Percentiles rank a stretch among this genome's conserved stretches.
phyloP scores from a whole-genome alignment of 2,113 vertebrate species.

The Hypanus sabinus region DNA sequence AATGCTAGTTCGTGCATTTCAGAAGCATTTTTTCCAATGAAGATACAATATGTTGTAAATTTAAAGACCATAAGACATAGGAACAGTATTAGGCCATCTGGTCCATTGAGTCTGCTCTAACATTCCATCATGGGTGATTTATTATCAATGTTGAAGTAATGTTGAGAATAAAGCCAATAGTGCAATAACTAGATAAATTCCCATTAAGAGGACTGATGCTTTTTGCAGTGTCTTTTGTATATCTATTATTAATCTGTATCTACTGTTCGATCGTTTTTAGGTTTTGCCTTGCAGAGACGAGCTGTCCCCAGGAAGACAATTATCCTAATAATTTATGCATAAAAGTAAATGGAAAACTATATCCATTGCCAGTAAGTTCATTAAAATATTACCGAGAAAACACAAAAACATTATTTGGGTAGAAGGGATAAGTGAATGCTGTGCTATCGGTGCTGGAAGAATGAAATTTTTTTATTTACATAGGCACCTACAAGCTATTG shows the following conservation, averaged over 20 bases:
- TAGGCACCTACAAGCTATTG: not conserved
- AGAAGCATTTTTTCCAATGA: not conserved
- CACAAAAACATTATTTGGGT: too few species aligned
- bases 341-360: constrained; percentile 94
- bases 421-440: not conserved
- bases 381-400: not conserved
- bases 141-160: not conserved
- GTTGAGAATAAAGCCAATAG: not conserved
- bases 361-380: constrained; percentile 81
- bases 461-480: not conserved
- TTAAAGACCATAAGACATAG: not conserved
- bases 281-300: constrained; percentile 92
- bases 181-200: not conserved
- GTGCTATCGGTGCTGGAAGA: not conserved
- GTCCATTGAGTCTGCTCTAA: too few species aligned
- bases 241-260: not conserved
- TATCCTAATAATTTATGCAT: constrained; percentile 91
- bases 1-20: not conserved
- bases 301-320: constrained; percentile 93
- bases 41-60: not conserved
- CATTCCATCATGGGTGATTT: too few species aligned
- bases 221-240: not conserved
- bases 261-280: constrained; percentile 51
- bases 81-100: too few species aligned
- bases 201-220: not conserved